phyloP scores from a whole-genome alignment of 1,140 invertebrate species.

The Myzus persicae region DNA sequence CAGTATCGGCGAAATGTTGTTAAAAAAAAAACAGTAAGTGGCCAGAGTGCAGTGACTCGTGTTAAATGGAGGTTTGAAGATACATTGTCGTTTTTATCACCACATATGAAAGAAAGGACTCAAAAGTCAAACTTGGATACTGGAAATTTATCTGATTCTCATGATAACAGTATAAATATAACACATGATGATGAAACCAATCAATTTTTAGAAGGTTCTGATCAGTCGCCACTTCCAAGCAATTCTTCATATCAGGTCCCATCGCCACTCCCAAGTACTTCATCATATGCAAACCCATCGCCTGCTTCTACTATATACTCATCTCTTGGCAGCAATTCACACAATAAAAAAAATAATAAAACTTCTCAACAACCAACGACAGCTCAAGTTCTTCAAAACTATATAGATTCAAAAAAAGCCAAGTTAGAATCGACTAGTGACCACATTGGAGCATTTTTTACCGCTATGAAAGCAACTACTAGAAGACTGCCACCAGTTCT shows the following conservation, averaged over 20 bases:
- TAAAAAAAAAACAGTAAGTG: slow-evolving; percentile 49
- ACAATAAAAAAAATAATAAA: not conserved
- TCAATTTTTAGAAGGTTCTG: not conserved
- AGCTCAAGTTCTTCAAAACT: slow-evolving; percentile 2
- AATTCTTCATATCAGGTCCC: not conserved
- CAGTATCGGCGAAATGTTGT: slow-evolving; percentile 50
- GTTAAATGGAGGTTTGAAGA: slow-evolving; percentile 37
- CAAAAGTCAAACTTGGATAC: slow-evolving; percentile 16
- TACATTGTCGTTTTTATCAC: not conserved
- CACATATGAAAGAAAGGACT: slow-evolving; percentile 23
- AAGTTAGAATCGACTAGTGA: not conserved
- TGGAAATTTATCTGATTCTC: not conserved
- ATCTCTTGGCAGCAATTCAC: not conserved
- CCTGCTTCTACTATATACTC: not conserved
- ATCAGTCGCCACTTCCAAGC: not conserved
- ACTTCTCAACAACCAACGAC: not conserved
- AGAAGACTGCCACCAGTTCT: slow-evolving; percentile 18
- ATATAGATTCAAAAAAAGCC: not conserved
- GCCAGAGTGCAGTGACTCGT: slow-evolving; percentile 51
- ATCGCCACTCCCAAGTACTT: not conserved
- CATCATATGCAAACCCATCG: not conserved
- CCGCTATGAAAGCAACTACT: slow-evolving; percentile 10
- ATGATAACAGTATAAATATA: not conserved
- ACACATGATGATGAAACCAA: not conserved
- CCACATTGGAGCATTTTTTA: not conserved